Evolutionary conservation across 64 coral and sea anemone species (phyloP), one percentile per base, ranked within the genome.

Genomic region (Anthopleura sola): DNA sequence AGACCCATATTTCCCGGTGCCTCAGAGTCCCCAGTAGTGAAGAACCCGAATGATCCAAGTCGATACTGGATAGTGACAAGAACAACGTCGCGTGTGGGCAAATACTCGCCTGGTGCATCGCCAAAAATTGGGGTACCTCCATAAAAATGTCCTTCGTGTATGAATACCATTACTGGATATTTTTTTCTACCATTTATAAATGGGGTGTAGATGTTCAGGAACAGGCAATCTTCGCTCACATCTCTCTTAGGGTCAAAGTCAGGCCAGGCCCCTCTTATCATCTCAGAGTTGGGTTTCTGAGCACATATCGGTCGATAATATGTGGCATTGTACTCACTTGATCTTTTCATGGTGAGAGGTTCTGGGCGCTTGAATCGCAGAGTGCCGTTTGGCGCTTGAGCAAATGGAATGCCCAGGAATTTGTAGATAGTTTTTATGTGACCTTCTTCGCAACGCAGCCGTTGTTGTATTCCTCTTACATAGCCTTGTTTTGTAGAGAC

Each of bases 1-100:
- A 95, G 86, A 36, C 93, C 93, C 57, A 82, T 76, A 86, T 95
- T 95, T 75, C 93, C 93, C 82, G 93, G 90, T 39, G 93, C 93
- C 37, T 33, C 83, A 36, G 60, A 56, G 62, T 92, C 90, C 50
- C 90, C 93, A 31, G 90, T 95, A 3, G 90, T 57, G 79, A 95
- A 89, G 40, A 95, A 95, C 38, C 93, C 93, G 62, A 95, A 92
- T 19, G 83, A 16, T 58, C 86, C 82, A 12, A 95, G 78, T 33
- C 93, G 93, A 95, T 95, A 95, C 84, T 95, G 93, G 51, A 95
- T 83, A 17, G 86, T 60, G 1, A 95, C 93, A 3, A 95, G 76
- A 75, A 95, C 87, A 11, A 95, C 76, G 13, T 90, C 90, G 44
- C 83, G 78, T 20, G 82, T 21, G 31, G 93, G 89, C 54, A 95